phyloP scores from a whole-genome alignment of 2,797 vertebrate genomes.

The Falco biarmicus region DNA sequence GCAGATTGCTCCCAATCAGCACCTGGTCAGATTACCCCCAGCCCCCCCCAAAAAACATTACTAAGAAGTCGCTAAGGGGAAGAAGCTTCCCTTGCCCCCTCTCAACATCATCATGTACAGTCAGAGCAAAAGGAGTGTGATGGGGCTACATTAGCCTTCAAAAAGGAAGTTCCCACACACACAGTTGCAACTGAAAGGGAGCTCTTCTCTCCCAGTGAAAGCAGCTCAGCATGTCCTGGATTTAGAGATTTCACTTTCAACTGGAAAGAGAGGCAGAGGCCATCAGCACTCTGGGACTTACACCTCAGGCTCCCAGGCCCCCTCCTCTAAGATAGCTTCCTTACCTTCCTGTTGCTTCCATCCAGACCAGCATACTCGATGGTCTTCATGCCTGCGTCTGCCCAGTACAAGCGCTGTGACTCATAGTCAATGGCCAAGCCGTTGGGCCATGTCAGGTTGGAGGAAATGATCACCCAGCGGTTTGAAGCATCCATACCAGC shows the following conservation, averaged over 20 bases:
- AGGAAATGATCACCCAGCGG: conserved; percentile 94
- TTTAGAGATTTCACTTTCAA: conserved; percentile 24
- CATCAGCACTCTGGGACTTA: background rate
- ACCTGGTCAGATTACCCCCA: conserved; percentile 80
- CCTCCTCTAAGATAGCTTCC: background rate
- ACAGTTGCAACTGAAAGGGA: background rate
- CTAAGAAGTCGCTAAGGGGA: background rate
- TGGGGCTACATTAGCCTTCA: background rate
- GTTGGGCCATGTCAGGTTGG: conserved; percentile 97
- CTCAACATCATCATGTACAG: background rate
- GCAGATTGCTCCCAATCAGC: conserved; percentile 92
- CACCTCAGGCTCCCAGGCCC: background rate
- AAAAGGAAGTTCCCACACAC: background rate
- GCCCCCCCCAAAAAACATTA: conserved; percentile 4
- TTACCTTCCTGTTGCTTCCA: conserved; percentile 91
- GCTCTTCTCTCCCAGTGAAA: conserved; percentile 6
- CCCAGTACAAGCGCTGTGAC: conserved; percentile 93
- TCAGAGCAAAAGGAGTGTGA: background rate
- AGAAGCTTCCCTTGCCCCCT: background rate
- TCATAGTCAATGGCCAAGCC: conserved; percentile 96
- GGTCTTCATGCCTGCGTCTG: conserved; percentile 97
- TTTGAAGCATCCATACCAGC: conserved; percentile 96
- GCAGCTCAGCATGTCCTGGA: background rate
- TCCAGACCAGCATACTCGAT: conserved; percentile 94
- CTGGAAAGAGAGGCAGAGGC: conserved; percentile 17